These are phyloP conservation scores for Biston stratarius DNA, from an alignment of 2,888 invertebrate species.

Conservation along the genomic window DNA sequence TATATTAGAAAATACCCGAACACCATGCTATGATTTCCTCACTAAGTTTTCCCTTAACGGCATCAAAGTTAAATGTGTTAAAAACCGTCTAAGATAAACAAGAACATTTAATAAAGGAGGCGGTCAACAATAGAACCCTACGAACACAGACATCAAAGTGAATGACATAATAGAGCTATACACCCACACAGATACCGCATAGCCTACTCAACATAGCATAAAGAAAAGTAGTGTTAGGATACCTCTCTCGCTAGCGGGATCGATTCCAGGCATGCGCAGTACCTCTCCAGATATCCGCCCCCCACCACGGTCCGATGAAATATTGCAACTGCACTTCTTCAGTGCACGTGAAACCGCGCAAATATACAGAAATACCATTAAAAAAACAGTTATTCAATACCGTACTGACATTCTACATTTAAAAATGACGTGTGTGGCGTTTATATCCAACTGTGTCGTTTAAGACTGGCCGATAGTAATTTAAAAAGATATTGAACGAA, in stretches of 20 bases:
- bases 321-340: conserved; percentile 82
- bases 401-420: conserved; percentile 29
- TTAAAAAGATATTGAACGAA: conserved; percentile 51
- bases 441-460: conserved; percentile 6
- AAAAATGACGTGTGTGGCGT: conserved; percentile 39
- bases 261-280: conserved; percentile 82
- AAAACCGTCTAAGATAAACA: neutral
- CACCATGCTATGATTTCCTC: no score
- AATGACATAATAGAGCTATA: conserved; percentile 79
- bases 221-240: conserved; percentile 70
- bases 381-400: neutral
- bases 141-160: conserved; percentile 75
- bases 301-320: conserved; percentile 59
- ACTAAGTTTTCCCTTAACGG: no score
- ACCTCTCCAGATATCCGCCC: conserved; percentile 60
- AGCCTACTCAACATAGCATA: conserved; percentile 50
- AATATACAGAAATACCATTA: conserved; percentile 52
- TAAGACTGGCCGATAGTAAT: conserved; percentile 38
- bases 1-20: no score
- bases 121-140: conserved; percentile 49
- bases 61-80: no score
- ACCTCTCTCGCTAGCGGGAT: conserved; percentile 77
- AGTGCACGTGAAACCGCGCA: conserved; percentile 79
- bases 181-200: conserved; percentile 50
- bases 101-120: conserved; percentile 42